These are phyloP conservation scores for Chymomyza amoena DNA, from an alignment of 2,888 invertebrate genomes.

Conservation along the genomic window DNA sequence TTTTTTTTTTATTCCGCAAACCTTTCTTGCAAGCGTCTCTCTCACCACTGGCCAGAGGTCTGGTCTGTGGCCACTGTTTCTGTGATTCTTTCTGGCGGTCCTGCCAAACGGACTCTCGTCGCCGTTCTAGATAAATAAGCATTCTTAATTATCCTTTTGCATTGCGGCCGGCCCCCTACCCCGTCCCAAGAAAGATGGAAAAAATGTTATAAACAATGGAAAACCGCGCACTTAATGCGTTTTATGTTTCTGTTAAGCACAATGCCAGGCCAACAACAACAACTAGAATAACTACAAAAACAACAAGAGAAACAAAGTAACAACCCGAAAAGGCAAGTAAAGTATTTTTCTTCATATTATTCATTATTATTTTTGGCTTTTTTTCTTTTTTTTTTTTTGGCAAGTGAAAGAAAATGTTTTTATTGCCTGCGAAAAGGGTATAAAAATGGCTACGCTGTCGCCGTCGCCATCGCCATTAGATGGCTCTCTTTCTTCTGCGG, in stretches of 20 bases:
- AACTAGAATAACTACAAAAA: constrained; percentile 22
- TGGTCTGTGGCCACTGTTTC: constrained; percentile 7
- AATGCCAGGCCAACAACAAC: constrained; percentile 20
- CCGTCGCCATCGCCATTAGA: constrained; percentile 61
- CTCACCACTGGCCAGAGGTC: neutral
- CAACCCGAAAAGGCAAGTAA: constrained; percentile 46
- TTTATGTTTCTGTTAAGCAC: constrained; percentile 57
- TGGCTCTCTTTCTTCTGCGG: neutral
- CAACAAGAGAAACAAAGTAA: constrained; percentile 6
- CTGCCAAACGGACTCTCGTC: constrained; percentile 65
- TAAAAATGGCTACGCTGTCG: constrained; percentile 35
- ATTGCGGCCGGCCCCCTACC: constrained; percentile 11
- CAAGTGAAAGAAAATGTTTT: constrained; percentile 56
- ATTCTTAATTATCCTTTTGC: constrained; percentile 76
- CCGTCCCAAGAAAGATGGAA: too few species aligned
- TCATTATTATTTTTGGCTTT: constrained; percentile 53
- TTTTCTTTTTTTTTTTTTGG: constrained; percentile 2
- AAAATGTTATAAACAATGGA: constrained; percentile 70
- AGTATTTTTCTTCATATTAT: constrained; percentile 72
- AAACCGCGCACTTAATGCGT: constrained; percentile 76
- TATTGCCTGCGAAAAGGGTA: constrained; percentile 71
- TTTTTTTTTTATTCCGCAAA: constrained; percentile 20
- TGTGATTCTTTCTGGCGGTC: constrained; percentile 17
- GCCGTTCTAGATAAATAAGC: constrained; percentile 78
- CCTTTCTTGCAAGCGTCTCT: neutral